Conservation (phyloP, 1,140 invertebrate genomes). For the Drosophila baimaii region DNA sequence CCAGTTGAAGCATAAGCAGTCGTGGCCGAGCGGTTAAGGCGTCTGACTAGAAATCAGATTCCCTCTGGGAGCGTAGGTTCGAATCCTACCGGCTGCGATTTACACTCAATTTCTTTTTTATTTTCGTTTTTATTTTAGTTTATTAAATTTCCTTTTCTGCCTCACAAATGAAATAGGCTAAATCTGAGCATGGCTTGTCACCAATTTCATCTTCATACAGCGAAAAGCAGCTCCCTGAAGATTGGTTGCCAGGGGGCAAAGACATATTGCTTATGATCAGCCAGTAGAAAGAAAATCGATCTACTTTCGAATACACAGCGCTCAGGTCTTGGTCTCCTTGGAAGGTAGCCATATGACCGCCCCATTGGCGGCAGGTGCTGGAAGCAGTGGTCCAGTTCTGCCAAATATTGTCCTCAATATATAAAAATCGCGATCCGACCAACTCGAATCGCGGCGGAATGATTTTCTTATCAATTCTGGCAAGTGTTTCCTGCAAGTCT, state of each 20-base stretch:
- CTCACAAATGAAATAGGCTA: background rate
- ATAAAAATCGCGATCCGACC: background rate
- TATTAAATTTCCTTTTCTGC: background rate
- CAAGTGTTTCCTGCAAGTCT: background rate
- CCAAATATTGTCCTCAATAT: background rate
- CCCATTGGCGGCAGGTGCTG: background rate
- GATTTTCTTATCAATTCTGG: background rate
- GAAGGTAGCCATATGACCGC: background rate
- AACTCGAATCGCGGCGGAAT: background rate
- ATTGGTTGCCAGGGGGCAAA: background rate
- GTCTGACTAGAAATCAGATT: constrained; percentile 94
- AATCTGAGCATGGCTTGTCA: background rate
- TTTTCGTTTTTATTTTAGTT: background rate
- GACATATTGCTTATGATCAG: background rate
- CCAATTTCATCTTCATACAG: background rate
- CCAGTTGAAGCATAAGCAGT: constrained; percentile 85
- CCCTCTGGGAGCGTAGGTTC: constrained; percentile 94
- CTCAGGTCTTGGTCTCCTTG: background rate
- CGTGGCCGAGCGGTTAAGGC: constrained; percentile 94
- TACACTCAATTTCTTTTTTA: background rate
- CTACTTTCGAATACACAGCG: no score
- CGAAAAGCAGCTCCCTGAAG: background rate
- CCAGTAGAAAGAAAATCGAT: background rate
- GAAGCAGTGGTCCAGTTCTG: background rate
- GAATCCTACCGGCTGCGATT: constrained; percentile 92